A percentile compares a stretch with the other conserved stretches of the same genome.
These are phyloP conservation scores for Cirrhinus molitorella DNA, from an alignment of 2,797 vertebrate species.

Conservation along the genomic window DNA sequence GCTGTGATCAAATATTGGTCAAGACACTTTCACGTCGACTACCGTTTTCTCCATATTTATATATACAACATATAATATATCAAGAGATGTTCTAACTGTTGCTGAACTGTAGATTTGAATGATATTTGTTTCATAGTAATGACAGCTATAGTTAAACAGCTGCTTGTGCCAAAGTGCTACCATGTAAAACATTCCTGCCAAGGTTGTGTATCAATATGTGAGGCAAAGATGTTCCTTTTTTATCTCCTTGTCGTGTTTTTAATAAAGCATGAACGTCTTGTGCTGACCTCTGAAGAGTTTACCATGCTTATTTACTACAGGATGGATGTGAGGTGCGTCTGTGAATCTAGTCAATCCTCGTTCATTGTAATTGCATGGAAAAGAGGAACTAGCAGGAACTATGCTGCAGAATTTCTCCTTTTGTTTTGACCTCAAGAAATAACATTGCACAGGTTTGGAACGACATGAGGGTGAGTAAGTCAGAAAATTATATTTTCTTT, in stretches of 20 bases:
- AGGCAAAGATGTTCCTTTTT: conserved; percentile 45
- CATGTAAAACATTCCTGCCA: conserved; percentile 41
- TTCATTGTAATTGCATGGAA: conserved; percentile 6
- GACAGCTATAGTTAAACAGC: conserved; percentile 37
- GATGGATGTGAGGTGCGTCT: conserved; percentile 11
- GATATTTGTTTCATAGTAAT: conserved; percentile 45
- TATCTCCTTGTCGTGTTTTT: conserved; percentile 53
- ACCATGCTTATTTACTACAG: conserved; percentile 8
- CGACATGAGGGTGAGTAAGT: not conserved
- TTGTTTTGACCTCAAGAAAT: not conserved
- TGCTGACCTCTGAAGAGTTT: conserved; percentile 25
- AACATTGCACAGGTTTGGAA: not conserved
- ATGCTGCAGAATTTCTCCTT: conserved; percentile 1
- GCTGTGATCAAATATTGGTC: conserved; percentile 30
- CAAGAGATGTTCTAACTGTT: conserved; percentile 35
- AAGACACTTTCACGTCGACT: conserved; percentile 16
- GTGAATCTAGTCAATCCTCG: not conserved
- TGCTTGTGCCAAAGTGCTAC: conserved; percentile 46
- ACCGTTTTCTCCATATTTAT: conserved; percentile 29
- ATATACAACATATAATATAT: conserved; percentile 34
- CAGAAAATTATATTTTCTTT: not conserved
- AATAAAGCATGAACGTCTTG: conserved; percentile 62
- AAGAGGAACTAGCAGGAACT: not conserved
- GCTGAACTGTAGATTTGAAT: conserved; percentile 35
- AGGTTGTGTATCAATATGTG: conserved; percentile 30